Evolutionary conservation across 1,140 invertebrate genomes (phyloP).

Genomic region (Drosophila erecta): DNA sequence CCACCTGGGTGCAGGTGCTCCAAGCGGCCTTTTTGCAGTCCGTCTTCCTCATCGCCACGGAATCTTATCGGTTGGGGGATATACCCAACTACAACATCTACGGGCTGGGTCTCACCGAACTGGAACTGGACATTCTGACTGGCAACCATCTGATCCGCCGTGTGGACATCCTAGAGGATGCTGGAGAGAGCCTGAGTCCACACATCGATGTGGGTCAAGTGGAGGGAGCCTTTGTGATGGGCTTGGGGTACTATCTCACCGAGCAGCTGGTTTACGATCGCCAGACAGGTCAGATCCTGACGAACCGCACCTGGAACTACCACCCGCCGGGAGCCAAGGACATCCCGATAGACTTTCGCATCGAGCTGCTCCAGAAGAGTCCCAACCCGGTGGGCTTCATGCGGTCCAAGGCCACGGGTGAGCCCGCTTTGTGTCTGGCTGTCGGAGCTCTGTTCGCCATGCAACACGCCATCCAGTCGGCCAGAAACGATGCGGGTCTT

Average conservation of each 20-base stretch:
- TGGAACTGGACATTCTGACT: conserved; percentile 90
- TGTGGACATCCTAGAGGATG: conserved; percentile 91
- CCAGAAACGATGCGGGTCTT: conserved; percentile 86
- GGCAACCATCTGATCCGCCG: conserved; percentile 88
- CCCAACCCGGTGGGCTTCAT: conserved; percentile 89
- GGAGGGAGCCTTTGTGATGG: conserved; percentile 92
- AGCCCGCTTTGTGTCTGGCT: conserved; percentile 90
- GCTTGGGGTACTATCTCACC: conserved; percentile 90
- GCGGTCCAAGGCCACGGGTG: conserved; percentile 93
- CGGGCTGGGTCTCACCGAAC: conserved; percentile 87
- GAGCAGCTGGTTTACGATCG: conserved; percentile 89
- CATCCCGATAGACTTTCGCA: conserved; percentile 92
- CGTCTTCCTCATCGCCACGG: conserved; percentile 88
- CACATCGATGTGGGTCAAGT: conserved; percentile 91
- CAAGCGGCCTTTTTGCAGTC: conserved; percentile 86
- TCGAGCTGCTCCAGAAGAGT: conserved; percentile 90
- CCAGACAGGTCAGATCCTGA: conserved; percentile 88
- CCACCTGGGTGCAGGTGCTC: conserved; percentile 88
- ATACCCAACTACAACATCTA: conserved; percentile 85
- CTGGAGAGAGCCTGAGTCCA: conserved; percentile 90
- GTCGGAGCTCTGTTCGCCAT: conserved; percentile 89
- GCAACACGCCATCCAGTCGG: conserved; percentile 89
- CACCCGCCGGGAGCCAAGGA: conserved; percentile 92
- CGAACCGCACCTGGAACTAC: conserved; percentile 92
- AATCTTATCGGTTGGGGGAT: conserved; percentile 85